Percentiles rank a stretch among this genome's conserved stretches.
Conservation (phyloP, 2,797 vertebrate genomes). For the Pantherophis vulpinus region DNA sequence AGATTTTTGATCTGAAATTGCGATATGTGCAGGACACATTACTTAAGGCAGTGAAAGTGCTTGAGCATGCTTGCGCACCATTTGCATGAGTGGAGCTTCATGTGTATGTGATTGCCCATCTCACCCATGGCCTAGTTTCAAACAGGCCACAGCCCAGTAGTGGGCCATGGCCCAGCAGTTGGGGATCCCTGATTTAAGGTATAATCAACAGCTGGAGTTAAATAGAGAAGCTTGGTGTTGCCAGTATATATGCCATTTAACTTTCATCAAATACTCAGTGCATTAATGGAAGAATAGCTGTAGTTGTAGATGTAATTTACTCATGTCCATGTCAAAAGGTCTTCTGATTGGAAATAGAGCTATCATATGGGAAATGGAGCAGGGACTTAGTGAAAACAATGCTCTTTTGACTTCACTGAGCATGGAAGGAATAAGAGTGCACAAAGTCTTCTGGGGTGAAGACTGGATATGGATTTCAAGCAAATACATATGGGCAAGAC, state of each 20-base stretch:
- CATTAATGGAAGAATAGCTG: not conserved
- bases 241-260: not conserved
- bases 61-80: not conserved
- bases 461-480: not conserved
- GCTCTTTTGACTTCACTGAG: not conserved
- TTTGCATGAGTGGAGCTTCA: not conserved
- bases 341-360: not conserved
- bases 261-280: not conserved
- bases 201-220: not conserved
- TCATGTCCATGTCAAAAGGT: not conserved
- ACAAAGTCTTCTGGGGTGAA: not conserved
- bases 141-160: not conserved
- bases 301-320: not conserved
- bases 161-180: accelerated
- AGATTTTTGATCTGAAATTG: not conserved
- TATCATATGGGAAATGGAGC: not conserved
- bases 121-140: not conserved
- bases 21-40: not conserved
- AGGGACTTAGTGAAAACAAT: not conserved
- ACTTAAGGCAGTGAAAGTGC: not conserved
- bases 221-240: not conserved
- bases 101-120: not conserved
- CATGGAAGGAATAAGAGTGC: not conserved
- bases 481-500: not conserved
- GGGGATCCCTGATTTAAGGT: not conserved